These are phyloP conservation scores for Xanthorhoe designata DNA, from an alignment of 2,888 invertebrate genomes.

Conservation along the genomic window DNA sequence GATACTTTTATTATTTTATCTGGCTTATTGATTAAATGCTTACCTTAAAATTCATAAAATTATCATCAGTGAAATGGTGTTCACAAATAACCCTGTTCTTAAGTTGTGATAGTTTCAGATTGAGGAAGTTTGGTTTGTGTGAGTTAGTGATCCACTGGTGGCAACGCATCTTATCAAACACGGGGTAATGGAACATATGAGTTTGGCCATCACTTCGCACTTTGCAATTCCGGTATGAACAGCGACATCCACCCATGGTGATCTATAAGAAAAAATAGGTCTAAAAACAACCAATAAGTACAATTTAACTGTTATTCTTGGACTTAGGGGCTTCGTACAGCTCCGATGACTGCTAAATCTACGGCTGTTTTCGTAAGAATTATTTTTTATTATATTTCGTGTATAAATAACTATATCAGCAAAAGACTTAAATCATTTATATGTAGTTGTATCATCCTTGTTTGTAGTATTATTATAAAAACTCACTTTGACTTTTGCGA, in stretches of 20 bases:
- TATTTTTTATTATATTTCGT: too few species aligned
- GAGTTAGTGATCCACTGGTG: conserved; percentile 86
- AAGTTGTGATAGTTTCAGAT: conserved; percentile 84
- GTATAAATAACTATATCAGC: too few species aligned
- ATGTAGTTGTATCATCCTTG: too few species aligned
- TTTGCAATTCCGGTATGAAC: conserved; percentile 84
- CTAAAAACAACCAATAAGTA: too few species aligned
- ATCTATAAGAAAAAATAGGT: conserved; percentile 12
- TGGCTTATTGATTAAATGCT: not conserved
- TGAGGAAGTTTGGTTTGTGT: conserved; percentile 78
- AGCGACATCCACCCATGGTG: conserved; percentile 86
- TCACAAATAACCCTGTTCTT: conserved; percentile 87
- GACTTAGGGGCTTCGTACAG: too few species aligned
- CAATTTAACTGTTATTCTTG: too few species aligned
- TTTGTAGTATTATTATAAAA: too few species aligned
- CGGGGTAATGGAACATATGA: conserved; percentile 87
- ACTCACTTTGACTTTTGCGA: too few species aligned
- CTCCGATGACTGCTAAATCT: too few species aligned
- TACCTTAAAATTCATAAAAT: conserved; percentile 83
- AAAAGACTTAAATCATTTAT: too few species aligned
- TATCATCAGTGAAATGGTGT: conserved; percentile 83
- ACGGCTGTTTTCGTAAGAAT: too few species aligned
- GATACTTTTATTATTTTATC: too few species aligned
- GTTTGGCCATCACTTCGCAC: conserved; percentile 80
- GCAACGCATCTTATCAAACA: conserved; percentile 85